Evolutionary conservation across 1,140 invertebrate genomes (phyloP).

Genomic region (Ganaspis sp.): DNA sequence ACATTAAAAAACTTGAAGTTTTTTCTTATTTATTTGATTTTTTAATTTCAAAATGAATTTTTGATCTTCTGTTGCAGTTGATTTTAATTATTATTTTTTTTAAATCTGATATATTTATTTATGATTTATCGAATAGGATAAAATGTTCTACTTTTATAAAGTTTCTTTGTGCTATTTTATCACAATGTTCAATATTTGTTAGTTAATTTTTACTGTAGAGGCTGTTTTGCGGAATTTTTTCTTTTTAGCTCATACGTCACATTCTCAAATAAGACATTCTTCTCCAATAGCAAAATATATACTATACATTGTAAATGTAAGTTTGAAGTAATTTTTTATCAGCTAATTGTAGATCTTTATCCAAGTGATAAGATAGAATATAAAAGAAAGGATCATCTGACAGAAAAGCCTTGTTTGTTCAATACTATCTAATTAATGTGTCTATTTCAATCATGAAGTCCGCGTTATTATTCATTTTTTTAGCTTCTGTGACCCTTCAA

Average conservation of each 20-base stretch:
- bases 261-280: conserved; percentile 2
- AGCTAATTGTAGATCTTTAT: conserved; percentile 6
- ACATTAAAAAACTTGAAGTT: no score
- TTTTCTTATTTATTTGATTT: no score
- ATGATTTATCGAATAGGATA: no score
- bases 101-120: no score
- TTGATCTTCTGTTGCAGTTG: no score
- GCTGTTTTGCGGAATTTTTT: conserved; percentile 6
- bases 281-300: neutral
- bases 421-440: neutral
- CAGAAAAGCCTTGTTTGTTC: neutral
- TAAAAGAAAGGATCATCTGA: neutral
- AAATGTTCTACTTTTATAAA: no score
- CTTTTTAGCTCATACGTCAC: neutral
- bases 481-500: neutral
- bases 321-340: conserved; percentile 14
- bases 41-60: no score
- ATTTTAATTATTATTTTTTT: no score
- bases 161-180: conserved; percentile 24
- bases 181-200: conserved; percentile 4
- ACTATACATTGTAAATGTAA: neutral
- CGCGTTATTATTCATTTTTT: neutral
- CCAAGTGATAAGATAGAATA: conserved; percentile 10
- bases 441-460: neutral
- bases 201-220: neutral